These are phyloP conservation scores for Ailurus styani DNA, from an alignment of 2,113 vertebrate species.

Conservation along the genomic window DNA sequence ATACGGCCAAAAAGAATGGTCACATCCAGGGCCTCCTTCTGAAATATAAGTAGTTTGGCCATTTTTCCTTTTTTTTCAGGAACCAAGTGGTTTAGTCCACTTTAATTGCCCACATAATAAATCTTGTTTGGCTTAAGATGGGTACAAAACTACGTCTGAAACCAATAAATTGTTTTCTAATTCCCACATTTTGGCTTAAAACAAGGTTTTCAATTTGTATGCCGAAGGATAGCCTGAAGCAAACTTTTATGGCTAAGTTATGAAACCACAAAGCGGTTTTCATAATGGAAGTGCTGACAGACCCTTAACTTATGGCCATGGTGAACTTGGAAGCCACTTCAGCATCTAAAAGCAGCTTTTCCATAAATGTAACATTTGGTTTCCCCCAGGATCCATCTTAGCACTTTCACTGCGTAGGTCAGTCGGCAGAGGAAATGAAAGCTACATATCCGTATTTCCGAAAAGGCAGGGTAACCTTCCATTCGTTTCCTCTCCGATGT, in stretches of 20 bases:
- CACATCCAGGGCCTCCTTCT: background rate
- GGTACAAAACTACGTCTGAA: constrained; percentile 66
- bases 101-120: constrained; percentile 64
- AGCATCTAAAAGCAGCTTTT: constrained; percentile 56
- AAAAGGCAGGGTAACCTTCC: constrained; percentile 43
- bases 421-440: constrained; percentile 71
- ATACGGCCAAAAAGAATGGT: constrained; percentile 10
- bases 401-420: constrained; percentile 58
- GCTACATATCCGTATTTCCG: constrained; percentile 32
- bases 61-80: constrained; percentile 35
- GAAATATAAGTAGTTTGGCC: constrained; percentile 43
- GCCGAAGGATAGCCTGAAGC: constrained; percentile 47
- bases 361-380: constrained; percentile 56
- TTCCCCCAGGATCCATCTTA: constrained; percentile 65
- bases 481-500: constrained; percentile 10
- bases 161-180: constrained; percentile 73
- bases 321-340: constrained; percentile 40
- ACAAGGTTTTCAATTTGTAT: constrained; percentile 68
- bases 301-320: constrained; percentile 63
- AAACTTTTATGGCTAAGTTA: constrained; percentile 67
- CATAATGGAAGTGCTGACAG: constrained; percentile 64
- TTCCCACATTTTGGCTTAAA: constrained; percentile 69
- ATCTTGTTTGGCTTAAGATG: constrained; percentile 48
- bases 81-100: constrained; percentile 41
- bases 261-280: constrained; percentile 64